Evolutionary conservation across 2,113 vertebrate genomes (phyloP).

Genomic region (Pelodiscus sinensis): DNA sequence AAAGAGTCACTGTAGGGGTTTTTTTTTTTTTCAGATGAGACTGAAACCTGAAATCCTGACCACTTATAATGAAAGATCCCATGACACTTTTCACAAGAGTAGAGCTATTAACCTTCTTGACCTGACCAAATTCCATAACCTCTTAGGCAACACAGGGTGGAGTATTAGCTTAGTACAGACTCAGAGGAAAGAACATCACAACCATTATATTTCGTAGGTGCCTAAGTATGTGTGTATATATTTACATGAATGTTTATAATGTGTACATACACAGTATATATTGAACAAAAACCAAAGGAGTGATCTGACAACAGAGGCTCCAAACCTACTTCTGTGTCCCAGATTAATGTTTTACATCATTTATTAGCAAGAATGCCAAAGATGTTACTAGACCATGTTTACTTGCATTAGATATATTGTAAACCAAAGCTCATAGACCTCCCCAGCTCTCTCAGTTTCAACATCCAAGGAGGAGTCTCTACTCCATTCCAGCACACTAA

Average conservation of each 20-base stretch:
- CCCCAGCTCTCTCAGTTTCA: background rate
- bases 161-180: constrained; percentile 7
- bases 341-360: background rate
- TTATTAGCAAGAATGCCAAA: constrained; percentile 42
- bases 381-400: background rate
- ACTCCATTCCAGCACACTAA: background rate
- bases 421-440: constrained; percentile 29
- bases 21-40: constrained; percentile 6
- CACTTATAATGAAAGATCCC: constrained; percentile 18
- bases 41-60: constrained; percentile 9
- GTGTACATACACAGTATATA: background rate
- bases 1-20: background rate
- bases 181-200: constrained; percentile 37
- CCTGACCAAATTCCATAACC: constrained; percentile 18
- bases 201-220: background rate
- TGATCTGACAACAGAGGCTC: background rate
- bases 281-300: constrained; percentile 31
- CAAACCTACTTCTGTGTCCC: background rate
- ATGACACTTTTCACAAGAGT: constrained; percentile 35
- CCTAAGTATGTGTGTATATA: accelerated
- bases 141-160: constrained; percentile 13
- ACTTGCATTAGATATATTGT: background rate
- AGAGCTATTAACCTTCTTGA: constrained; percentile 64
- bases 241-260: constrained; percentile 21
- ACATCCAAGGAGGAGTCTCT: background rate